Evolutionary conservation across 2,888 invertebrate species (phyloP), one percentile per base, ranked within the genome.

Genomic region (Bembecia ichneumoniformis): DNA sequence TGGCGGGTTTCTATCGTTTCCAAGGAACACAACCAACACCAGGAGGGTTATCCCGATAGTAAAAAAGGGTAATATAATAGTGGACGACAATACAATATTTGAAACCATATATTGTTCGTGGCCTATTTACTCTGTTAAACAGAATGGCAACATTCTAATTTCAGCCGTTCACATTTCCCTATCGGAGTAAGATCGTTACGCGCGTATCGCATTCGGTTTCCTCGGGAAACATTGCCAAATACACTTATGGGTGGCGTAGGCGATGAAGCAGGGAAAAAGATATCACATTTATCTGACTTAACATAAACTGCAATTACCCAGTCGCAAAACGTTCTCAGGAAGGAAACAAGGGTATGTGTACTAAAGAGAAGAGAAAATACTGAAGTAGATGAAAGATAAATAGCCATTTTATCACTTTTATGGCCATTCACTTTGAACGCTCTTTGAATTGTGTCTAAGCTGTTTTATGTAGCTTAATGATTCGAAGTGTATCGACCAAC

Each of bases 371-470:
- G 65, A 64, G 59, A 58, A 65, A 73, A 28, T 28, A 75, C 71
- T 62, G 65, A 63, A 64, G 63, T 57, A 58, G 56, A 70, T 69
- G 72, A 78, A 74, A 75, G 75, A 77, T 80, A 80, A 83, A 82
- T 81, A 82, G 81, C 82, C 82, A 82, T 83, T 83, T 81, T 83
- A 82, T 83, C 82, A 81, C 80, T 80, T 83, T 83, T 82, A 83
- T 82, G 63, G 82, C 71, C 79, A 68, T 68, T 79, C 77, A 75
- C 70, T 74, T 72, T 74, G 75, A 75, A 76, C 75, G 69, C 68
- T 28, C 65, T 68, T 74, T 77, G 76, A 81, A 71, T 77, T 79
- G 77, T 28, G 28, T 28, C 28, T 28, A 28, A 28, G 28, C 28
- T 28, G 9, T 28, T 28, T 28, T 28, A 28, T 28, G 1, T 28